Percentiles rank a stretch among this genome's conserved stretches.
Conservation (phyloP, 2,113 vertebrate species). For the Corythoichthys haematopterus region DNA sequence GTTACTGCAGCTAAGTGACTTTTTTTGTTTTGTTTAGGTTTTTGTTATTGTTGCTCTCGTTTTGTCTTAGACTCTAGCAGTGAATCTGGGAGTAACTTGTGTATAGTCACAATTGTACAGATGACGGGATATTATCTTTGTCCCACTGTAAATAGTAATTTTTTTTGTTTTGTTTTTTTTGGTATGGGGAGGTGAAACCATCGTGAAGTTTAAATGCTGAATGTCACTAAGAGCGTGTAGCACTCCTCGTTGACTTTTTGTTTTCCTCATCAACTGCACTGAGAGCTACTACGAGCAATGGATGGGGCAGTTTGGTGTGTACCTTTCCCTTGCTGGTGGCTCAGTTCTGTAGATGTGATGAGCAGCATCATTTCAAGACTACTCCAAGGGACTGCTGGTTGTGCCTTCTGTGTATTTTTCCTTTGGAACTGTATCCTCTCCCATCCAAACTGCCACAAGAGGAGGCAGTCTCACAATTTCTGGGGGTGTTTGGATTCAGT, state of each 20-base stretch:
- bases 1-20: constrained; percentile 39
- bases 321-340: constrained; percentile 25
- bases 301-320: constrained; percentile 18
- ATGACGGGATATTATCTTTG: constrained; percentile 61
- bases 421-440: constrained; percentile 41
- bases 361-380: constrained; percentile 36
- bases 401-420: constrained; percentile 57
- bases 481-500: constrained; percentile 67
- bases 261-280: constrained; percentile 24
- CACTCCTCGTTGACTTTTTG: constrained; percentile 39
- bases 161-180: constrained; percentile 22
- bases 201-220: constrained; percentile 30
- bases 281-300: constrained; percentile 35
- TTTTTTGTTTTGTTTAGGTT: constrained; percentile 25
- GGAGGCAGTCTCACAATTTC: constrained; percentile 60
- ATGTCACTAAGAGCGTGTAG: constrained; percentile 44
- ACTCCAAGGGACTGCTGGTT: constrained; percentile 49
- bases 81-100: constrained; percentile 74
- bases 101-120: constrained; percentile 77
- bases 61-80: constrained; percentile 53
- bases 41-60: constrained; percentile 28
- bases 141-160: constrained; percentile 72
- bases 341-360: constrained; percentile 31
- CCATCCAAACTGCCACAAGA: constrained; percentile 49
- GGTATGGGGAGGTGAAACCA: constrained; percentile 46